phyloP scores from a whole-genome alignment of 2,113 vertebrate species.

The Python bivittatus region DNA sequence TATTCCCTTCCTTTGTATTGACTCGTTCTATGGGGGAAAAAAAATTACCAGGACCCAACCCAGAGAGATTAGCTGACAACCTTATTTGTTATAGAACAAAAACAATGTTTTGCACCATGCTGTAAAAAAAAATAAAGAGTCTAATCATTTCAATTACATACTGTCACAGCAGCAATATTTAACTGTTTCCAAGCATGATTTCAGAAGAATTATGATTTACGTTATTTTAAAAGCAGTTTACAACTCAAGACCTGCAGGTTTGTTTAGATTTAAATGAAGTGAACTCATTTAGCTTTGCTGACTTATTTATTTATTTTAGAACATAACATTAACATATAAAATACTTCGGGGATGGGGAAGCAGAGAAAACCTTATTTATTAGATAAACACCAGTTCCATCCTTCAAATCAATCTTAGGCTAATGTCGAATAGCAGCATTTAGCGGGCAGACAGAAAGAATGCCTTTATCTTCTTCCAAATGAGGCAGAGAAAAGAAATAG shows the following conservation, averaged over 20 bases:
- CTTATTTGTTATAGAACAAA: conserved; percentile 33
- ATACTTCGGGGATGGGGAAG: conserved; percentile 39
- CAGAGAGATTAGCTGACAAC: background rate
- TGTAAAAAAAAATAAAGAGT: background rate
- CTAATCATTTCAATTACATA: conserved; percentile 55
- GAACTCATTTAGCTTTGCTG: conserved; percentile 46
- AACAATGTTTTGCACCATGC: conserved; percentile 32
- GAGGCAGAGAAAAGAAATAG: background rate
- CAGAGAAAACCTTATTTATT: conserved; percentile 56
- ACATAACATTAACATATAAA: conserved; percentile 69
- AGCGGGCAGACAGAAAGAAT: conserved; percentile 57
- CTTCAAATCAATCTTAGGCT: conserved; percentile 38
- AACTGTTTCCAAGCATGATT: conserved; percentile 53
- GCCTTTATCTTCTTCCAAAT: conserved; percentile 34
- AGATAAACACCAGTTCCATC: conserved; percentile 57
- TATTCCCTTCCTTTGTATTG: background rate
- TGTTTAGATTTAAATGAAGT: conserved; percentile 59
- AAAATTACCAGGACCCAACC: background rate
- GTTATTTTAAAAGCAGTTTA: conserved; percentile 58
- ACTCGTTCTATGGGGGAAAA: background rate
- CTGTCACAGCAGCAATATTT: conserved; percentile 47
- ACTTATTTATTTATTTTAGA: background rate
- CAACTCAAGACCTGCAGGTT: conserved; percentile 48
- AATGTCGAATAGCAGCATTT: conserved; percentile 41
- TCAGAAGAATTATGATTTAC: conserved; percentile 51